These are phyloP conservation scores for Periophthalmodon schlosseri DNA, from an alignment of 2,113 vertebrate genomes.

Conservation along the genomic window DNA sequence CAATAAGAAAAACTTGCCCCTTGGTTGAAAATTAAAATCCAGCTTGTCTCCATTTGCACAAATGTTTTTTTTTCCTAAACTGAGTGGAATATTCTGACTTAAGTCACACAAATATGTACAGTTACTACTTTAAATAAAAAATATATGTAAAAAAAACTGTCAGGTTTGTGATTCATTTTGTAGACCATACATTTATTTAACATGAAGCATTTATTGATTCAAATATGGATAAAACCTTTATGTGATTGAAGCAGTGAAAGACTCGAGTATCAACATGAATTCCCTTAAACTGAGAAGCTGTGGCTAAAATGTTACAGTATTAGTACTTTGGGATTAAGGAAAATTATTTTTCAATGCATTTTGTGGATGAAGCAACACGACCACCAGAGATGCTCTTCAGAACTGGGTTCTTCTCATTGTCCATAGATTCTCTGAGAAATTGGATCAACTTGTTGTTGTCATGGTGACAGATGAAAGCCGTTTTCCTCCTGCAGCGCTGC, in stretches of 20 bases:
- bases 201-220: neutral
- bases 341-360: neutral
- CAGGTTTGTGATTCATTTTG: neutral
- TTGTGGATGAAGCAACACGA: neutral
- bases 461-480: constrained; percentile 13
- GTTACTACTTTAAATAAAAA: constrained; percentile 68
- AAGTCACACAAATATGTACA: constrained; percentile 57
- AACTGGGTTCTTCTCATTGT: constrained; percentile 4
- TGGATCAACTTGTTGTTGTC: constrained; percentile 14
- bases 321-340: neutral
- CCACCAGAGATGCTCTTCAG: constrained; percentile 10
- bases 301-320: neutral
- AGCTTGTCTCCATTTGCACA: constrained; percentile 57
- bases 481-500: neutral
- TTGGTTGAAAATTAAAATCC: constrained; percentile 5
- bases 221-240: neutral
- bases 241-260: neutral
- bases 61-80: constrained; percentile 34
- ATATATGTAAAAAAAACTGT: constrained; percentile 40
- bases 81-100: constrained; percentile 46
- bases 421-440: constrained; percentile 9
- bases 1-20: constrained; percentile 13
- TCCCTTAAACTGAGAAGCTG: neutral
- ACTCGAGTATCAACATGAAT: neutral
- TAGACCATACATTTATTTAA: neutral